A percentile compares a stretch with the other conserved stretches of the same genome.
phyloP scores from a whole-genome alignment of 2,797 vertebrate genomes.

The Danio choprae region DNA sequence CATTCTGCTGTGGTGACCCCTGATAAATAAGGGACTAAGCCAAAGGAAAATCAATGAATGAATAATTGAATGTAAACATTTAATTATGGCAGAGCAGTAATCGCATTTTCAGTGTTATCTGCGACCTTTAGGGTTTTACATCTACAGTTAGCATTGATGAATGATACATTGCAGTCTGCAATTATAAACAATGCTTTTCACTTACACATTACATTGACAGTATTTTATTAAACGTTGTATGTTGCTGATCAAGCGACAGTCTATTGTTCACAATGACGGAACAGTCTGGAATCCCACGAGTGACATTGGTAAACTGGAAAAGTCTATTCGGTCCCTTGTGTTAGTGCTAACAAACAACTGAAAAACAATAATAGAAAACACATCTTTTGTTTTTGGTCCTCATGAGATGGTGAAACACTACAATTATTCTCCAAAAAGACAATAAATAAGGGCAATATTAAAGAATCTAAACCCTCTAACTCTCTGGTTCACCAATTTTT shows the following conservation, averaged over 20 bases:
- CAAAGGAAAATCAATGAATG: too few relatives aligned
- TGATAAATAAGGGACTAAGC: too few relatives aligned
- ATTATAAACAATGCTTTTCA: background rate
- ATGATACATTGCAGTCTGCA: background rate
- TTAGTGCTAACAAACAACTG: background rate
- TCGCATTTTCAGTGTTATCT: background rate
- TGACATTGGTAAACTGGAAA: background rate
- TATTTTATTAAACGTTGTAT: background rate
- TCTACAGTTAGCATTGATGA: background rate
- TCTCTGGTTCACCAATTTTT: conserved; percentile 4
- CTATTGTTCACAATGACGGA: background rate
- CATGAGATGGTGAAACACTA: background rate
- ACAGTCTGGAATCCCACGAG: background rate
- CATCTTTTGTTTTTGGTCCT: background rate
- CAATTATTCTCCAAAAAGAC: background rate
- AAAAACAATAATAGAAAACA: background rate
- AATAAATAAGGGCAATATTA: conserved; percentile 1
- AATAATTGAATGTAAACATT: too few relatives aligned
- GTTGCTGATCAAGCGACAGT: background rate
- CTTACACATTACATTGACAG: too few relatives aligned
- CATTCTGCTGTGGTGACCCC: too few relatives aligned
- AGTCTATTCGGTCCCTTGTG: background rate
- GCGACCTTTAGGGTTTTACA: background rate
- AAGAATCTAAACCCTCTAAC: background rate
- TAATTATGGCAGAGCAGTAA: too few relatives aligned